Base-by-base conservation (phyloP, 2,797 vertebrate species). In the Tangara arthus region DNA sequence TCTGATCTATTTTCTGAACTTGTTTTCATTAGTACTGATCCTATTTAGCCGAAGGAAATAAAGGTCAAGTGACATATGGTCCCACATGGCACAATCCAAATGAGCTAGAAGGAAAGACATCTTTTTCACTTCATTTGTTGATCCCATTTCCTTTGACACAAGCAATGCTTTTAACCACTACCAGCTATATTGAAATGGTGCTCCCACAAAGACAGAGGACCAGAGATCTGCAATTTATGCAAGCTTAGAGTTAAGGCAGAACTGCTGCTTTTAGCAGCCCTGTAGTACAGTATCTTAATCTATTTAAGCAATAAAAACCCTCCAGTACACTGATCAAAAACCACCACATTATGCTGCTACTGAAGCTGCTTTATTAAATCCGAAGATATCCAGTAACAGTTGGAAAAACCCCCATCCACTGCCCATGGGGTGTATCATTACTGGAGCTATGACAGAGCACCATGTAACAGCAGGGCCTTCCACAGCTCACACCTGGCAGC, bases 61-160 rank as follows among this genome's bases (percentile, higher is more conserved):
- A 86, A 90, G 93, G 93, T 83, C 91, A 94, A 87, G 77, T 39
- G 39, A 68, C 88, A 94, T 78, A 82, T 73, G 83, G 91, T 80
- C 59, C 65, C 92, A 87, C 44, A 73, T 50, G 83, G 64, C 80
- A 82, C 70, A 73, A n/a, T 24, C 63, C 66, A 84, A 52, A 83
- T 3, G 19, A 82, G 50, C 63, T 69, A 55, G 50, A 68, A 76
- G 49, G 60, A 86, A 87, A 81, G 9, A 56, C 42, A 64, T 65
- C 37, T 46, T 92, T 89, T 93, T 82, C 44, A 73, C 32, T 79
- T 92, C 30, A 64, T 73, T 89, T 73, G 57, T 93, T 92, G 78
- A 73, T 71, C 60, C 53, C 7, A 9, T 53, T 87, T 89, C 70
- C 52, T 92, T 68, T 76, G 77, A 86, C 21, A 83, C 27, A 84